A percentile compares a stretch with the other conserved stretches of the same genome.
These are phyloP conservation scores for Microchrysa polita DNA, from an alignment of 2,888 invertebrate species.

Conservation along the genomic window DNA sequence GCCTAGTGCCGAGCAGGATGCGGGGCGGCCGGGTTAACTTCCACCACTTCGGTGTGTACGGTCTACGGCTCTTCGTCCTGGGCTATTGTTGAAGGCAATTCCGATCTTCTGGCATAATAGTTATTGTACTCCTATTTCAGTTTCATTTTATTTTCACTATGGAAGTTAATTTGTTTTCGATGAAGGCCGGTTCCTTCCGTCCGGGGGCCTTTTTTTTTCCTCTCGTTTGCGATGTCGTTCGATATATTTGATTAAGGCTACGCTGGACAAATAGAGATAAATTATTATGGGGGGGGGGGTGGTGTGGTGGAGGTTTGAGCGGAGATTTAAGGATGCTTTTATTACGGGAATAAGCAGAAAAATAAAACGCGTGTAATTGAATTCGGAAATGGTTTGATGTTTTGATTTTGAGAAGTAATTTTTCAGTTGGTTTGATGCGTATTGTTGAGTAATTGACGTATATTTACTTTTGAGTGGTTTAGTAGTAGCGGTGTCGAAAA, in stretches of 20 bases:
- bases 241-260: slow-evolving; percentile 1
- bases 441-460: too few relatives aligned
- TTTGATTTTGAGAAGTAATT: too few relatives aligned
- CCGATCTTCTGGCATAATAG: not conserved
- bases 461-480: too few relatives aligned
- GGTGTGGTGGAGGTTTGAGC: not conserved
- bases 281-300: not conserved
- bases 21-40: slow-evolving; percentile 14
- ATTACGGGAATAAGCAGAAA: too few relatives aligned
- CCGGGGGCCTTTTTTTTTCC: not conserved
- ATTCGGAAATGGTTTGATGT: too few relatives aligned
- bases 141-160: not conserved
- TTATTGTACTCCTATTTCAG: slow-evolving; percentile 9
- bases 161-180: slow-evolving; percentile 20
- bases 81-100: slow-evolving; percentile 7
- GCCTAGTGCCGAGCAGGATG: too few relatives aligned
- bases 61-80: slow-evolving; percentile 1
- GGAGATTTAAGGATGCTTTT: too few relatives aligned
- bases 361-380: too few relatives aligned
- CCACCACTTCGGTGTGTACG: not conserved
- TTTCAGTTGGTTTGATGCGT: too few relatives aligned
- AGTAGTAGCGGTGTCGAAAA: too few relatives aligned
- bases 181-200: not conserved
- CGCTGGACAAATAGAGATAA: slow-evolving; percentile 1
- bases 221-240: not conserved